Conservation (phyloP, 2,797 vertebrate genomes). For the Amazonetta brasiliensis region DNA sequence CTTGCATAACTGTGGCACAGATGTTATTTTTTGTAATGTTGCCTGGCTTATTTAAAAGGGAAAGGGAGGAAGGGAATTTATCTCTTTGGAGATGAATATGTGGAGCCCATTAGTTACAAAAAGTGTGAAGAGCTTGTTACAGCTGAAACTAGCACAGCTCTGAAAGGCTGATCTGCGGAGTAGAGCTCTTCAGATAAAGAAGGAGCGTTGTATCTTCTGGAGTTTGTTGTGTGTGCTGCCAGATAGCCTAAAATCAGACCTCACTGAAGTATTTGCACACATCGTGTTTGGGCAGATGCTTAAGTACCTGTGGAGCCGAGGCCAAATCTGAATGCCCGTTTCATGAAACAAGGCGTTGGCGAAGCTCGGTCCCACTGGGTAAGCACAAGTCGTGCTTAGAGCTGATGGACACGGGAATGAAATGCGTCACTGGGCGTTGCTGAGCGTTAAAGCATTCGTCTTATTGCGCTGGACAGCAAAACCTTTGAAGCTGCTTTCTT, state of each 20-base stretch:
- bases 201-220: background rate
- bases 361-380: background rate
- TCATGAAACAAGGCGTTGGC: background rate
- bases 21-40: slow-evolving; percentile 55
- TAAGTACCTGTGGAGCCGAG: background rate
- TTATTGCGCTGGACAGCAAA: background rate
- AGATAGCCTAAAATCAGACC: background rate
- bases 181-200: slow-evolving; percentile 31
- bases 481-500: background rate
- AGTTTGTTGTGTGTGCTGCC: background rate
- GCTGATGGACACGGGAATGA: background rate
- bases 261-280: background rate
- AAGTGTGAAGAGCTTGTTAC: slow-evolving; percentile 66
- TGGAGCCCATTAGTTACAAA: slow-evolving; percentile 56
- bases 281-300: background rate
- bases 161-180: slow-evolving; percentile 28
- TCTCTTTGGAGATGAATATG: slow-evolving; percentile 47
- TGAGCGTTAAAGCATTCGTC: background rate
- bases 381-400: background rate
- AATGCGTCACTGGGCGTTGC: background rate
- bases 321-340: background rate
- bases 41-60: slow-evolving; percentile 41
- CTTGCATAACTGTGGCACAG: slow-evolving; percentile 54
- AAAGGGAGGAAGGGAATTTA: slow-evolving; percentile 50
- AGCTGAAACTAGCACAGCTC: slow-evolving; percentile 12